These are phyloP conservation scores for Homarus gammarus DNA, from an alignment of 2,888 invertebrate genomes.

Conservation along the genomic window DNA sequence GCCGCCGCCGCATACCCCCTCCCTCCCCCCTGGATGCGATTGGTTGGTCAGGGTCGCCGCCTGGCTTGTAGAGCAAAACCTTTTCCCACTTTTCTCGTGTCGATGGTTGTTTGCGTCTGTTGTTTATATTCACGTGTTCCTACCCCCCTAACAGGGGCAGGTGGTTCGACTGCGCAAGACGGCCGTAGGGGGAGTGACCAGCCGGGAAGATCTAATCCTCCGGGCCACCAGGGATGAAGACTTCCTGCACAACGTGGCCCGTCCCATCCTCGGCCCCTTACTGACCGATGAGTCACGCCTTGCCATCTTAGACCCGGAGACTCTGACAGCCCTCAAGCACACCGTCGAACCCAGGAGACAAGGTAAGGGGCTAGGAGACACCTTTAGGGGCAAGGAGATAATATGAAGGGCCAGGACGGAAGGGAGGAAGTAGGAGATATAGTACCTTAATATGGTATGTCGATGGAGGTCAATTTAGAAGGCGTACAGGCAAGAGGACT, in stretches of 20 bases:
- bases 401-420: no score
- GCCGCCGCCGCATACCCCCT: no score
- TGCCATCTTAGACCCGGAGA: constrained; percentile 17
- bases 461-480: not conserved
- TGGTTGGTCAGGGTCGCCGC: no score
- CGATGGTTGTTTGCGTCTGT: no score
- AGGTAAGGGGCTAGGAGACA: constrained; percentile 10
- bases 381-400: not conserved
- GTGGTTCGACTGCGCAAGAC: constrained; percentile 56
- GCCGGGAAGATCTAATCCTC: constrained; percentile 42
- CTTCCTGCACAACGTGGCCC: constrained; percentile 51
- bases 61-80: no score
- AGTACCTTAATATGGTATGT: not conserved
- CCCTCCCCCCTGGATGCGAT: no score
- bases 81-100: no score
- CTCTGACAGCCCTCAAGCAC: constrained; percentile 8
- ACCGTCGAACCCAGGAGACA: constrained; percentile 36
- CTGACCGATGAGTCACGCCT: constrained; percentile 53
- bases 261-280: constrained; percentile 48
- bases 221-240: constrained; percentile 41
- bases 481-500: not conserved
- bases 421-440: not conserved
- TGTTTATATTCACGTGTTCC: not conserved
- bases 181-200: constrained; percentile 25
- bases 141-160: not conserved